A percentile compares a stretch with the other conserved stretches of the same genome.
These are phyloP conservation scores for Sebastes iracundus DNA, from an alignment of 2,797 vertebrate species.

Conservation along the genomic window DNA sequence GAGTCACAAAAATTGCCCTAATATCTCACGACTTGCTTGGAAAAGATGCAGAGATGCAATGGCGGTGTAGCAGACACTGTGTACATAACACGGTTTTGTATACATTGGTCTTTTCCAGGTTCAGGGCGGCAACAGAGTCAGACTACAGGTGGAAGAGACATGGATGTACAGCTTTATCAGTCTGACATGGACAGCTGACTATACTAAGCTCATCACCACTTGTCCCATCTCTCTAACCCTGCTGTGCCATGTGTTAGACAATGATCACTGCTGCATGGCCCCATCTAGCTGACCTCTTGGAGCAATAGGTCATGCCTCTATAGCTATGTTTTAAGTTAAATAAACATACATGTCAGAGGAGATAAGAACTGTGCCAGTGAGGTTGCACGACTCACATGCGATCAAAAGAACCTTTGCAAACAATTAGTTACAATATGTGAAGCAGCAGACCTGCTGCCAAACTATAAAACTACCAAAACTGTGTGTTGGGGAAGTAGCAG, in stretches of 20 bases:
- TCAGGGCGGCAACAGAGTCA: not conserved
- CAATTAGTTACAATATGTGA: too few relatives aligned
- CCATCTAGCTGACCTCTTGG: not conserved
- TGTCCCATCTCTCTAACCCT: not conserved
- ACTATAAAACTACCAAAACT: not conserved
- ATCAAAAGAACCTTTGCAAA: too few relatives aligned
- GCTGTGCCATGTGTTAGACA: not conserved
- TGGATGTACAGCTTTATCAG: conserved; percentile 47
- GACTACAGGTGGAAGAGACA: conserved; percentile 69
- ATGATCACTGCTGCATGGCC: not conserved
- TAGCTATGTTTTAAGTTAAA: not conserved
- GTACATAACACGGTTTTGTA: not conserved
- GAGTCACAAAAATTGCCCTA: conserved; percentile 23
- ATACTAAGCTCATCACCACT: not conserved
- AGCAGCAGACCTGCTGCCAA: not conserved
- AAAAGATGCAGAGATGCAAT: not conserved
- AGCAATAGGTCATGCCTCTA: not conserved
- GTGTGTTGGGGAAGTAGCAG: not conserved
- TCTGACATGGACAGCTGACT: conserved; percentile 65
- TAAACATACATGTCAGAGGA: not conserved
- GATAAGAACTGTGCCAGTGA: not conserved
- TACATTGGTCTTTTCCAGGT: not conserved
- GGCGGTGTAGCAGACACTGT: not conserved
- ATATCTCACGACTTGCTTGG: not conserved
- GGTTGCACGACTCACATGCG: not conserved